These are phyloP conservation scores for Agriotes lineatus DNA, from an alignment of 2,888 invertebrate genomes.

Conservation along the genomic window DNA sequence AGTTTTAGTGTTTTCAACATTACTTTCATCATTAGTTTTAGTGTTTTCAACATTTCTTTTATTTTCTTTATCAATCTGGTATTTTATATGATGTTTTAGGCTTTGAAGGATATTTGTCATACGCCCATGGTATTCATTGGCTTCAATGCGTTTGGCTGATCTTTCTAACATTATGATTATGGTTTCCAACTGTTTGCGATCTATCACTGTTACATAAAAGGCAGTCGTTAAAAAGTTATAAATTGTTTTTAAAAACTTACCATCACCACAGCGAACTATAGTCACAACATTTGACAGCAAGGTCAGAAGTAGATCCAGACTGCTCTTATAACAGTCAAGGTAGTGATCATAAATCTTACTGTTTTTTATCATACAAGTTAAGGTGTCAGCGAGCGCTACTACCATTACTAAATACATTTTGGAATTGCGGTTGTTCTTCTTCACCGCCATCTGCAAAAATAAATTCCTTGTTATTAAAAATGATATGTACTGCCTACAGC, in stretches of 20 bases:
- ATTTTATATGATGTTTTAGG: background rate
- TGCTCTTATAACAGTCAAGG: background rate
- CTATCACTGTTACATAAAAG: background rate
- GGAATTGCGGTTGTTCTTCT: background rate
- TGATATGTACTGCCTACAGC: too few species aligned
- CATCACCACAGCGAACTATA: background rate
- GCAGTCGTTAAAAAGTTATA: background rate
- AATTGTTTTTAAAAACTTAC: background rate
- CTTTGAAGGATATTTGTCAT: background rate
- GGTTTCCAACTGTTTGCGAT: background rate
- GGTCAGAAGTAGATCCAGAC: background rate
- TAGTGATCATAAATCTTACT: conserved; percentile 26
- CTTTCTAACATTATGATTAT: conserved; percentile 24
- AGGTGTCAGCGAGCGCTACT: conserved; percentile 15
- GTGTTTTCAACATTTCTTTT: background rate
- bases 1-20: background rate
- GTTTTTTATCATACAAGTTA: conserved; percentile 34
- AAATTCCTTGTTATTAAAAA: background rate
- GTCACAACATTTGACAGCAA: background rate
- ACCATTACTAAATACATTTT: background rate
- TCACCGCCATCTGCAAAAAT: background rate
- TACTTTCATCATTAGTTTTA: background rate
- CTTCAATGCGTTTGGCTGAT: conserved; percentile 8
- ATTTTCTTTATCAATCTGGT: background rate
- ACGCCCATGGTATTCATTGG: background rate